Percentiles rank a stretch among this genome's conserved stretches.
Evolutionary conservation across 2,888 invertebrate genomes (phyloP).

Genomic region (Oegoconia quadripuncta): DNA sequence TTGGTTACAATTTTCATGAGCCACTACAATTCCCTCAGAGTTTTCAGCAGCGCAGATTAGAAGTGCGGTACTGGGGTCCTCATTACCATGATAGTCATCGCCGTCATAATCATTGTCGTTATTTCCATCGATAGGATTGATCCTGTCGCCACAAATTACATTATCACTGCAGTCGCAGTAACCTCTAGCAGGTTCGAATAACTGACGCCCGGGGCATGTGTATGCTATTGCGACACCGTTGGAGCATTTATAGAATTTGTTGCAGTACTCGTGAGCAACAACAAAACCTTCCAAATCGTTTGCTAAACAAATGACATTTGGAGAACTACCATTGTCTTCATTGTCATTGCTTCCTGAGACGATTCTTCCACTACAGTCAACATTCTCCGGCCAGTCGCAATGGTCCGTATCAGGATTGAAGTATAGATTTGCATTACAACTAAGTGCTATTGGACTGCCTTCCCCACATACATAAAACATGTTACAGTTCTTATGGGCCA

Average conservation of each 20-base stretch:
- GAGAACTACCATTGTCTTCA: not conserved
- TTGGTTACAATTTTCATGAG: conserved; percentile 33
- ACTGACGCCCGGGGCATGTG: not conserved
- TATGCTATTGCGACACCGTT: conserved; percentile 23
- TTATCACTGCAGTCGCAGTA: conserved; percentile 34
- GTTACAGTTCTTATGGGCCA: conserved; percentile 42
- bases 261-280: conserved; percentile 40
- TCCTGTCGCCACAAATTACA: conserved; percentile 31
- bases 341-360: conserved; percentile 27
- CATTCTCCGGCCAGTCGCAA: conserved; percentile 42
- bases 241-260: conserved; percentile 34
- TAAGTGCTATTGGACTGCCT: conserved; percentile 29
- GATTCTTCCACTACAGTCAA: conserved; percentile 35
- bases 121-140: conserved; percentile 9
- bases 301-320: conserved; percentile 28
- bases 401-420: conserved; percentile 31
- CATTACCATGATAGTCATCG: not conserved
- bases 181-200: conserved; percentile 18
- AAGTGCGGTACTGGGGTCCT: conserved; percentile 19
- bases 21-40: conserved; percentile 20
- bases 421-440: conserved; percentile 27
- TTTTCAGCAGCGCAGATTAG: conserved; percentile 17
- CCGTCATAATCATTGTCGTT: not conserved
- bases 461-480: conserved; percentile 37
- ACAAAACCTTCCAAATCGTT: conserved; percentile 31